Conservation (phyloP, 1,140 invertebrate species). For the Cepaea nemoralis region DNA sequence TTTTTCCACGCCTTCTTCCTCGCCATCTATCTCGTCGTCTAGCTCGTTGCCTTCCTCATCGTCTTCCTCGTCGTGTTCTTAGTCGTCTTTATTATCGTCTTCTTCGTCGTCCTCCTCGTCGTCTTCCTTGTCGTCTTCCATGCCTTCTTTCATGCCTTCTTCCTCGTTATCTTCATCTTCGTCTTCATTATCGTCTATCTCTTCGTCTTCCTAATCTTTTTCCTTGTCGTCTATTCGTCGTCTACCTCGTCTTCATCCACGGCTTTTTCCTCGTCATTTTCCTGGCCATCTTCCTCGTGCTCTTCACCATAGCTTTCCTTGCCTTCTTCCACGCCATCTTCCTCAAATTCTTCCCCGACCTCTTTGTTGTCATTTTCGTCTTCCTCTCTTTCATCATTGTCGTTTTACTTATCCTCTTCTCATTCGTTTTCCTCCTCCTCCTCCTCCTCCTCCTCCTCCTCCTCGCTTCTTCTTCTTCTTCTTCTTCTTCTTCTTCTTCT, state of each 20-base stretch:
- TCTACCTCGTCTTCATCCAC: constrained; percentile 2
- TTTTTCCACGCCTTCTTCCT: too few species aligned
- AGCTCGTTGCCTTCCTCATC: too few species aligned
- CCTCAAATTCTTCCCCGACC: not conserved
- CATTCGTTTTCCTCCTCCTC: not conserved
- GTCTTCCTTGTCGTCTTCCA: too few species aligned
- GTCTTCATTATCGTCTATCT: not conserved
- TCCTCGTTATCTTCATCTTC: too few species aligned
- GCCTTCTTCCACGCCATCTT: not conserved
- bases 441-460: not conserved
- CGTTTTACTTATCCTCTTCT: not conserved
- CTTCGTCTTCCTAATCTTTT: not conserved
- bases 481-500: not conserved
- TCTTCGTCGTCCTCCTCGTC: too few species aligned
- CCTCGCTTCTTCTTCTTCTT: too few species aligned
- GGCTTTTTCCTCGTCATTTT: not conserved
- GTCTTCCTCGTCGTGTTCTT: too few species aligned
- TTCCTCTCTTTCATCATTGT: not conserved
- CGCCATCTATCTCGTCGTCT: too few species aligned
- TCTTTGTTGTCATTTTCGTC: not conserved
- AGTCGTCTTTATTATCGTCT: too few species aligned
- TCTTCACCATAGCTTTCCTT: not conserved
- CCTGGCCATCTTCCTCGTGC: not conserved
- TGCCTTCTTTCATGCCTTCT: too few species aligned
- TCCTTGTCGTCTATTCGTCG: not conserved